Evolutionary conservation across 2,888 invertebrate species (phyloP).

Genomic region (Eilema griseolum): DNA sequence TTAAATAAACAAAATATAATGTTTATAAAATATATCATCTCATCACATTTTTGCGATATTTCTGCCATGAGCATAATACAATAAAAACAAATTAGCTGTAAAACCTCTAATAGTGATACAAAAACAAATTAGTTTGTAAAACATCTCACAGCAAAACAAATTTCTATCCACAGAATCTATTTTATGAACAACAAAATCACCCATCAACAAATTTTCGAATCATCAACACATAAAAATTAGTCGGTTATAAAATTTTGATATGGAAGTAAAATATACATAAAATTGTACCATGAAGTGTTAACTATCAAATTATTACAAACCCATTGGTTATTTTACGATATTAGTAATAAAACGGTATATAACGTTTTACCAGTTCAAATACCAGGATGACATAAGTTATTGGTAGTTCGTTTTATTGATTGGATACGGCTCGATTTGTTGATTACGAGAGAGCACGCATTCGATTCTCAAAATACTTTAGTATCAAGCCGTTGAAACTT

Average conservation of each 20-base stretch:
- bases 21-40: too few species aligned
- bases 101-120: slow-evolving; percentile 4
- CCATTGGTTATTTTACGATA: slow-evolving; percentile 46
- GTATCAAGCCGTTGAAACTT: slow-evolving; percentile 4
- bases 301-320: slow-evolving; percentile 32
- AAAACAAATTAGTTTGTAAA: slow-evolving; percentile 15
- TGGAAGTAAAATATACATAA: slow-evolving; percentile 45
- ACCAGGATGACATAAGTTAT: slow-evolving; percentile 35
- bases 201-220: slow-evolving; percentile 24
- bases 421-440: slow-evolving; percentile 37
- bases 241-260: slow-evolving; percentile 31
- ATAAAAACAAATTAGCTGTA: slow-evolving; percentile 5
- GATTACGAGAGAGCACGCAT: slow-evolving; percentile 27
- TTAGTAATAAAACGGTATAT: slow-evolving; percentile 38
- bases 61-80: not conserved
- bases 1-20: too few species aligned
- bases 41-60: too few species aligned
- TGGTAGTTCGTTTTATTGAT: slow-evolving; percentile 42
- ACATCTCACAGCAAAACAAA: slow-evolving; percentile 10
- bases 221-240: slow-evolving; percentile 49
- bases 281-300: slow-evolving; percentile 42
- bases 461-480: slow-evolving; percentile 25
- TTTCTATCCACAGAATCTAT: slow-evolving; percentile 15
- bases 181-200: slow-evolving; percentile 46
- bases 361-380: slow-evolving; percentile 30